phyloP scores from a whole-genome alignment of 2,797 vertebrate species.

The Neostethus bicornis region DNA sequence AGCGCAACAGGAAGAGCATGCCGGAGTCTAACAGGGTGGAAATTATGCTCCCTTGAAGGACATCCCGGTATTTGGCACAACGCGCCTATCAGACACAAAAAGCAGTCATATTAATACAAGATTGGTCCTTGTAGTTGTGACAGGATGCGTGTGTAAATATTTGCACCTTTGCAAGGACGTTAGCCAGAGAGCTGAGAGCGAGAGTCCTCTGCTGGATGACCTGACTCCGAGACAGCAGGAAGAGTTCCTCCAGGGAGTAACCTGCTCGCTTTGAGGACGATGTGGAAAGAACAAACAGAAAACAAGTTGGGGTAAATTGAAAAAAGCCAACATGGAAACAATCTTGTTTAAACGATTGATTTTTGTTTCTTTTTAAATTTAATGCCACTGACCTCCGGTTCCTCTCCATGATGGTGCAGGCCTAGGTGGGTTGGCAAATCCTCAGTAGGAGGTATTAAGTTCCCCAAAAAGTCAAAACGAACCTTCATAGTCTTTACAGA shows the following conservation, averaged over 20 bases:
- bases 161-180: constrained; percentile 88
- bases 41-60: constrained; percentile 83
- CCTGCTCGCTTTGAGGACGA: constrained; percentile 86
- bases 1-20: constrained; percentile 94
- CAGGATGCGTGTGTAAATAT: not conserved
- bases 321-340: not conserved
- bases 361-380: not conserved
- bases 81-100: constrained; percentile 76
- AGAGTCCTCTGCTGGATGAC: constrained; percentile 91
- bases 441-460: constrained; percentile 84
- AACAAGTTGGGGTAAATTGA: not conserved
- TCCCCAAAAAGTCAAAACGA: constrained; percentile 91
- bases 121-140: not conserved
- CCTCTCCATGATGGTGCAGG: constrained; percentile 96
- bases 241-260: constrained; percentile 97
- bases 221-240: constrained; percentile 94
- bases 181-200: constrained; percentile 88
- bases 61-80: constrained; percentile 82
- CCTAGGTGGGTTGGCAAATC: constrained; percentile 94
- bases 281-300: not conserved
- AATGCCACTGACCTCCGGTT: constrained; percentile 87
- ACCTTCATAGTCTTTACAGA: constrained; percentile 90
- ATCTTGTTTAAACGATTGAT: not conserved
- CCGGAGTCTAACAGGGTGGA: constrained; percentile 91
- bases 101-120: not conserved